Conservation (phyloP, 2,888 invertebrate genomes). For the Mantis religiosa region DNA sequence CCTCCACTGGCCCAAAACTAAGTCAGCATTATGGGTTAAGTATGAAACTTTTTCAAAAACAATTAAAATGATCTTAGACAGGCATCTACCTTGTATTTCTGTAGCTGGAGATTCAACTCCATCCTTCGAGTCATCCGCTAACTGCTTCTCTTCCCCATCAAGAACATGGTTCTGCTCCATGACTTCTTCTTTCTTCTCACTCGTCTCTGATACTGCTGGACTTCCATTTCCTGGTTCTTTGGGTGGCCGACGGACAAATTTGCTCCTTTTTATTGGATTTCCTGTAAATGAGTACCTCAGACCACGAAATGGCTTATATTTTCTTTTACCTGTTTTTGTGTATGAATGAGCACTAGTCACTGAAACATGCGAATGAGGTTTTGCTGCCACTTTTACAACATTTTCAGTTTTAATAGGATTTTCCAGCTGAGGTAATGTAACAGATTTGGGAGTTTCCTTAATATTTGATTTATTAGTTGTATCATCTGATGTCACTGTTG, state of each 20-base stretch:
- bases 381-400: neutral
- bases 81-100: neutral
- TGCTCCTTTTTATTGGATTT: constrained; percentile 26
- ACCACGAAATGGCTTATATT: constrained; percentile 34
- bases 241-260: neutral
- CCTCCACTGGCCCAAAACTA: no score
- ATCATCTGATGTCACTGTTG: neutral
- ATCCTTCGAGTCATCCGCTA: neutral
- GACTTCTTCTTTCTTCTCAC: neutral
- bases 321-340: constrained; percentile 34
- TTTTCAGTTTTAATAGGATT: neutral
- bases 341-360: constrained; percentile 10
- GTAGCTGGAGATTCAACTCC: neutral
- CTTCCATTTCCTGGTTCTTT: neutral
- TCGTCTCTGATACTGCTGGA: neutral
- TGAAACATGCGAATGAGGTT: neutral
- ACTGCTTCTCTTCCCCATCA: neutral
- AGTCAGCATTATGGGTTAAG: no score
- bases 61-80: neutral
- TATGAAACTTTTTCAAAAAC: no score
- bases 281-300: constrained; percentile 34
- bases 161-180: neutral
- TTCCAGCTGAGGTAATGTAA: neutral
- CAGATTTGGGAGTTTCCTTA: neutral
- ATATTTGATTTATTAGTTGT: neutral